Evolutionary conservation across 2,888 invertebrate species (phyloP), one percentile per base, ranked within the genome.

Genomic region (Lasioglossum zephyrum): DNA sequence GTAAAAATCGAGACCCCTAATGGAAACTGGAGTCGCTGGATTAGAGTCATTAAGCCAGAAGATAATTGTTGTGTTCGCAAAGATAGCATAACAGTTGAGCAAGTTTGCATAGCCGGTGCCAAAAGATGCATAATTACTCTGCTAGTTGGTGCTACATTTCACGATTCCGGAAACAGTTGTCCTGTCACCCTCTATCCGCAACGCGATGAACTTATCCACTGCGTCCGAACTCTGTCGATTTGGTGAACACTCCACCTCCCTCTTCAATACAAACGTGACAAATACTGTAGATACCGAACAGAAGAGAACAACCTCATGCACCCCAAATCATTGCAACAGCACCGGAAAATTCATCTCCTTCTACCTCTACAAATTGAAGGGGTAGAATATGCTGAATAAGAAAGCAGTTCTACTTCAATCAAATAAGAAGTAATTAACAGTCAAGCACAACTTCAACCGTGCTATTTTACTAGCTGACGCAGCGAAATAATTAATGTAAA

Each of bases 161-260:
- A 31, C 11, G 16, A 36, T 22, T 31, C 79, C 79, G 83, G 78
- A 83, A 84, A 78, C 69, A 22, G 70, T 70, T 63, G 70, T 49
- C 11, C 79, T 79, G 57, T 72, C 47, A 73, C 85, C 85, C 79
- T 84, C 84, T 63, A 73, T 73, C 75, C 72, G 73, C 73, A 26
- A 13, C 31, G 11, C 47, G 57, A 57, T 18, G 76, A 85, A 85
- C 79, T 76, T 53, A 79, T 57, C 39, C 39, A 36, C 63, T 39
- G 36, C 31, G 47, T 41, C 13, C 13, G 49, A 70, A 57, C 84
- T 80, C 80, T 6, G 53, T 77, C 84, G 84, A 79, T 73, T 79
- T 74, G 31, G 57, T 36, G 36, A 81, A 79, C 73, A 13, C 41
- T 26, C 41, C 41, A 5, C n/a, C n/a, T 70, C 70, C 69, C 22